Base-by-base conservation (phyloP, 2,797 vertebrate genomes). In the Alectoris magna region DNA sequence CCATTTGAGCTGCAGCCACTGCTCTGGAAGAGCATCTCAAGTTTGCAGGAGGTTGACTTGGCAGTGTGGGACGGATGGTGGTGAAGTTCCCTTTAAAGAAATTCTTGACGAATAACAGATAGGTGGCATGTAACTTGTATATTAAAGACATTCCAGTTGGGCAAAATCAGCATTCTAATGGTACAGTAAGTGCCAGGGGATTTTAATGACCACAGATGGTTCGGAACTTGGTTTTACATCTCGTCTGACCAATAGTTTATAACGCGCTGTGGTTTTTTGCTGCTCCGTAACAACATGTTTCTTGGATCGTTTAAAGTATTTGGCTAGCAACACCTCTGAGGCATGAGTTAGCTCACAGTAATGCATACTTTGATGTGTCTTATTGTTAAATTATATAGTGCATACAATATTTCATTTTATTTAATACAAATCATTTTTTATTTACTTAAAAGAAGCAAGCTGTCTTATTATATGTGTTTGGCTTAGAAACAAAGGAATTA, bases 401-500 rank as follows among this genome's bases (percentile, higher is more conserved):
- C 79, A 59, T 95, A 95, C 71, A 78, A 70, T 96, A 96, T 96
- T 97, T 97, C 96, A 91, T 97, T 97, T 97, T 95, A 97, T 97
- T 96, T 97, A 96, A 97, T 92, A 95, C 88, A 90, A 94, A 95
- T 96, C 88, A 96, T 97, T 96, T 96, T 97, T 97, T 97, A 97
- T 97, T 95, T 96, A 97, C 96, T 98, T 97, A 94, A 97, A 98
- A 97, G 97, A 92, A 95, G 96, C 81, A 93, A 84, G 94, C 96
- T 97, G 95, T 97, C 75, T 93, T 97, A 87, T 97, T 91, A 44
- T 88, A 93, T 91, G 91, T 94, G 91, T 95, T 97, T 98, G 97
- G 97, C 98, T 89, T 79, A 72, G 89, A 97, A 98, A 98, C 96
- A 98, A 98, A 98, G 97, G 87, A 94, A 95, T 91, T 91, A 90